Evolutionary conservation across 2,113 vertebrate genomes (phyloP).

Genomic region (Plotosus lineatus): DNA sequence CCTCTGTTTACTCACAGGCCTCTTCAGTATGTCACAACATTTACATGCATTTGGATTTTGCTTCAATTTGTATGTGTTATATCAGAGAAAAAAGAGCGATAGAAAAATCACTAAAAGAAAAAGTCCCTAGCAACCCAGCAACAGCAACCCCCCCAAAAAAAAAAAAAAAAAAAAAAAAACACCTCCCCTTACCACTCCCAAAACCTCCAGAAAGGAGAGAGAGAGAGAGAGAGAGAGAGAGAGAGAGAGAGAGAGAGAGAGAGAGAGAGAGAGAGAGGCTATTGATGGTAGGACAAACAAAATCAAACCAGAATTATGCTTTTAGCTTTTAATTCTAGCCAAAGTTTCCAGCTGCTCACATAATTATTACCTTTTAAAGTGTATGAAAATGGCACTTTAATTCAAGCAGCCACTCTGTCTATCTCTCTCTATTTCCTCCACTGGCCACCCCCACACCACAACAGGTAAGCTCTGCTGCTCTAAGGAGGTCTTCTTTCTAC

Average conservation of each 20-base stretch:
- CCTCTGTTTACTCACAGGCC: constrained; percentile 66
- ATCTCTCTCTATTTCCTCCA: constrained; percentile 58
- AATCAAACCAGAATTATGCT: constrained; percentile 63
- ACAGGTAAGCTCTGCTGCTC: constrained; percentile 53
- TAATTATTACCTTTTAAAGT: constrained; percentile 73
- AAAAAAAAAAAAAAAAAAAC: background rate
- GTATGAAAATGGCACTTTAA: constrained; percentile 70
- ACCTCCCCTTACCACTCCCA: background rate
- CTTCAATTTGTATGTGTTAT: constrained; percentile 78
- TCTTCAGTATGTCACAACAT: constrained; percentile 73
- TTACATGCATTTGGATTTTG: constrained; percentile 73
- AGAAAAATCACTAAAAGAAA: constrained; percentile 54
- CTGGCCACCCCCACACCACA: constrained; percentile 48
- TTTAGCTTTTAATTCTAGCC: constrained; percentile 63
- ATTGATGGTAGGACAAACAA: constrained; percentile 61
- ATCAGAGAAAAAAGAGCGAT: constrained; percentile 64
- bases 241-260: no score
- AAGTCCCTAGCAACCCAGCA: constrained; percentile 33
- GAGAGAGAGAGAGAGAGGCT: constrained; percentile 40
- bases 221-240: constrained; percentile 2
- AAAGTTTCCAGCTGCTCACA: constrained; percentile 69
- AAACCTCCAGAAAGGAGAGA: constrained; percentile 9
- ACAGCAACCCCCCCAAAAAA: background rate
- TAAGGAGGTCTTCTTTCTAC: constrained; percentile 55
- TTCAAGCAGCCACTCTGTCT: constrained; percentile 60